Conservation (phyloP, 2,888 invertebrate genomes). For the Plebejus argus region DNA sequence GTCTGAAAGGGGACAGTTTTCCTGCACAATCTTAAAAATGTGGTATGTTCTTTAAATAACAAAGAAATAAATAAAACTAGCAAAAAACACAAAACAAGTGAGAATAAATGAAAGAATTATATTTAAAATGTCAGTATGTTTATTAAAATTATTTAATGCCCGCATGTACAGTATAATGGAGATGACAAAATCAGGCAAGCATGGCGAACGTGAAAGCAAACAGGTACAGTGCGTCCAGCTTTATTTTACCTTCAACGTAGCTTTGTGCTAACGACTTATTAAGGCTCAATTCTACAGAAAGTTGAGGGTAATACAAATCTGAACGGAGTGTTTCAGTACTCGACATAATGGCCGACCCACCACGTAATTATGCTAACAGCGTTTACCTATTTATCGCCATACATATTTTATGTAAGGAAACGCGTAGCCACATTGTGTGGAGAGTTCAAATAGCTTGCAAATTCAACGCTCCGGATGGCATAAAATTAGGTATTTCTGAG, state of each 20-base stretch:
- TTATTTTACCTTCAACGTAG: neutral
- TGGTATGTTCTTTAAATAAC: neutral
- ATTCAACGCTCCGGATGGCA: neutral
- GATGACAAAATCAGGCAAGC: constrained; percentile 43
- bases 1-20: neutral
- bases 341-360: constrained; percentile 38
- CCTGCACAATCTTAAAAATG: neutral
- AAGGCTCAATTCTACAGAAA: neutral
- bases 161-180: constrained; percentile 41
- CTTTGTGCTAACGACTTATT: neutral
- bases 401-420: constrained; percentile 17
- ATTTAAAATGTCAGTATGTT: neutral
- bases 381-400: constrained; percentile 17
- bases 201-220: constrained; percentile 38
- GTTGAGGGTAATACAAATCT: neutral
- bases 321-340: constrained; percentile 35
- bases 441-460: neutral
- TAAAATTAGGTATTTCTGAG: neutral
- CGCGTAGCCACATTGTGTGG: neutral
- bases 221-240: constrained; percentile 28
- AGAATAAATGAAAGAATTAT: neutral
- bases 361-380: constrained; percentile 15
- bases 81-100: neutral
- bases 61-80: neutral
- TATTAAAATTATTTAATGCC: constrained; percentile 21